Evolutionary conservation across 1,140 invertebrate genomes (phyloP).

Genomic region (Spodoptera frugiperda): DNA sequence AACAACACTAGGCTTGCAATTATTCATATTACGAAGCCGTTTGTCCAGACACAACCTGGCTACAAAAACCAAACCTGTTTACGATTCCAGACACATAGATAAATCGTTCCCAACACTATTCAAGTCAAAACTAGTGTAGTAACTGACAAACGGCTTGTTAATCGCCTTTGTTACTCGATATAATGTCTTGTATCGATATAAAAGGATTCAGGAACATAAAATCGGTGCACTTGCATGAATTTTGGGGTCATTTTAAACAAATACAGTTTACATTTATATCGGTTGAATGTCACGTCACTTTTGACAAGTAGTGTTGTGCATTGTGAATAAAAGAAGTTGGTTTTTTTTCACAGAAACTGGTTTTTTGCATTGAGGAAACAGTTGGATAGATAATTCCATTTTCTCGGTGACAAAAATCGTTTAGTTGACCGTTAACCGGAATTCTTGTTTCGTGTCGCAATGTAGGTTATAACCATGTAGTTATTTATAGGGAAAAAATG

Average conservation of each 20-base stretch:
- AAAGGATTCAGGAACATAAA: conserved; percentile 55
- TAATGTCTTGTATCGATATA: conserved; percentile 71
- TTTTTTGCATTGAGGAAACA: conserved; percentile 34
- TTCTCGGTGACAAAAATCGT: conserved; percentile 21
- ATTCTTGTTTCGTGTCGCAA: conserved; percentile 32
- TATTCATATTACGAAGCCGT: conserved; percentile 26
- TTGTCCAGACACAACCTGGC: conserved; percentile 26
- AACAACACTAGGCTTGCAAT: conserved; percentile 21
- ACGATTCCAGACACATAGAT: conserved; percentile 60
- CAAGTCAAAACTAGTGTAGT: conserved; percentile 64
- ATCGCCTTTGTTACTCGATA: conserved; percentile 65
- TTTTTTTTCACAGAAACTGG: neutral
- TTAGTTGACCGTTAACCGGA: conserved; percentile 34
- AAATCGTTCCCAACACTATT: conserved; percentile 58
- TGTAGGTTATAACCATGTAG: conserved; percentile 9
- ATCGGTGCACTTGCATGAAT: conserved; percentile 37
- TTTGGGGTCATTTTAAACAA: conserved; percentile 55
- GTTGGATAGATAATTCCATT: conserved; percentile 37
- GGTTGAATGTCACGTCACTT: conserved; percentile 27
- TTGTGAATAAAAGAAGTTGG: neutral
- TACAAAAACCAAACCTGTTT: conserved; percentile 54
- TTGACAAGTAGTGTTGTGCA: neutral
- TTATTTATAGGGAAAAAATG: conserved; percentile 31
- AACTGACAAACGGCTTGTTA: conserved; percentile 70
- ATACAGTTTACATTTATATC: conserved; percentile 11